Evolutionary conservation across 1,140 invertebrate genomes (phyloP).

Genomic region (Telenomus remus): DNA sequence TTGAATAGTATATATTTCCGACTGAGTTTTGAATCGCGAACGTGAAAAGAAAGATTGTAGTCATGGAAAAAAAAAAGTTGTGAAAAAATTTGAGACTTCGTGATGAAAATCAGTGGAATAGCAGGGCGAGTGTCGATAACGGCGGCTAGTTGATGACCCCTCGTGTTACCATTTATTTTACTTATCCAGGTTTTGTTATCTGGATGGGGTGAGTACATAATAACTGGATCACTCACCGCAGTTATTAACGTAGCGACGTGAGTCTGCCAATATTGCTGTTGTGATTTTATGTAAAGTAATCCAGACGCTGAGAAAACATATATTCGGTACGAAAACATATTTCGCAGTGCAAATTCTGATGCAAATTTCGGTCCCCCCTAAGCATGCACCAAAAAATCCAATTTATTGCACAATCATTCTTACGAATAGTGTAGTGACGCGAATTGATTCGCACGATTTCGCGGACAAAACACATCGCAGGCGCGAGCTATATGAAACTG

Average conservation of each 20-base stretch:
- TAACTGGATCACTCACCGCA: conserved; percentile 45
- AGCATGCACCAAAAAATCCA: conserved; percentile 7
- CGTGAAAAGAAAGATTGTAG: no score
- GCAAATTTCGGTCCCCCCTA: conserved; percentile 6
- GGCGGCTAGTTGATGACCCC: conserved; percentile 3
- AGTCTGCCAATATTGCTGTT: conserved; percentile 38
- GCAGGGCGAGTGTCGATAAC: conserved; percentile 6
- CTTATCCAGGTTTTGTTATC: conserved; percentile 35
- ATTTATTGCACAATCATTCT: conserved; percentile 11
- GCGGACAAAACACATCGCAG: neutral
- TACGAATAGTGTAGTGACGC: no score
- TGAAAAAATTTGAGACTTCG: no score
- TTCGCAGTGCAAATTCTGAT: conserved; percentile 27
- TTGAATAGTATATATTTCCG: no score
- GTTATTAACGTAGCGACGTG: conserved; percentile 31
- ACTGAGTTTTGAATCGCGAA: no score
- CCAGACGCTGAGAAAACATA: conserved; percentile 10
- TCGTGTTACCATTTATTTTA: neutral
- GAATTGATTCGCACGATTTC: neutral
- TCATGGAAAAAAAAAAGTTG: no score
- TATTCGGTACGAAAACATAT: conserved; percentile 7
- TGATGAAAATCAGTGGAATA: no score
- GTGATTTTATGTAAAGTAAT: conserved; percentile 45
- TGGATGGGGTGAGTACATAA: conserved; percentile 17
- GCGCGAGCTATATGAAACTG: conserved; percentile 4